Evolutionary conservation across 2,113 vertebrate genomes (phyloP).

Genomic region (Ameiurus melas): DNA sequence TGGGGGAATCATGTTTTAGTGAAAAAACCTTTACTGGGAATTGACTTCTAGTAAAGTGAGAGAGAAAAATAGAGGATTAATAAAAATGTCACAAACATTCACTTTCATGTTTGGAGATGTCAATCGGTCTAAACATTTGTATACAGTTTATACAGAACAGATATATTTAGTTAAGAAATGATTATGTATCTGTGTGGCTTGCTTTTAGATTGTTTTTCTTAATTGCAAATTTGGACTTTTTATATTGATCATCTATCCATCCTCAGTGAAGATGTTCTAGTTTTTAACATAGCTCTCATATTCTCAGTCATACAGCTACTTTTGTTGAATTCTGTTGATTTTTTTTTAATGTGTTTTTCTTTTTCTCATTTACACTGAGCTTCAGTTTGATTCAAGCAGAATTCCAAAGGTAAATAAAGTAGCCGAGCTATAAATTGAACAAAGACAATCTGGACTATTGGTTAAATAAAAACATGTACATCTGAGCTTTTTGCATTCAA

Average conservation of each 20-base stretch:
- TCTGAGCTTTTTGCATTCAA: neutral
- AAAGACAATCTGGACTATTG: neutral
- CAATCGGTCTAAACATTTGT: neutral
- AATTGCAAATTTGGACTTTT: neutral
- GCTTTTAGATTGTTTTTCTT: neutral
- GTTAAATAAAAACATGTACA: neutral
- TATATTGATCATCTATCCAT: neutral
- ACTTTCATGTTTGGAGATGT: neutral
- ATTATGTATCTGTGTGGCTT: neutral
- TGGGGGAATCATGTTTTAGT: constrained; percentile 13
- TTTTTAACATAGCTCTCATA: neutral
- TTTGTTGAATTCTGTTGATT: neutral
- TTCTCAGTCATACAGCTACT: neutral
- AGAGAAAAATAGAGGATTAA: neutral
- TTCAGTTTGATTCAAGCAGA: neutral
- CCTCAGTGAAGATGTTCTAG: neutral
- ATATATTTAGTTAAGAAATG: neutral
- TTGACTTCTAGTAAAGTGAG: neutral
- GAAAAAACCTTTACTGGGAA: constrained; percentile 7
- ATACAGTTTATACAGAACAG: neutral
- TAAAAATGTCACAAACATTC: constrained; percentile 25
- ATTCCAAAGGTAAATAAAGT: neutral
- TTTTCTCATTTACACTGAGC: neutral
- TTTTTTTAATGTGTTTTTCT: neutral
- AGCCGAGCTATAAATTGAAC: neutral